These are phyloP conservation scores for Aphidius gifuensis DNA, from an alignment of 1,140 invertebrate species.

Conservation along the genomic window DNA sequence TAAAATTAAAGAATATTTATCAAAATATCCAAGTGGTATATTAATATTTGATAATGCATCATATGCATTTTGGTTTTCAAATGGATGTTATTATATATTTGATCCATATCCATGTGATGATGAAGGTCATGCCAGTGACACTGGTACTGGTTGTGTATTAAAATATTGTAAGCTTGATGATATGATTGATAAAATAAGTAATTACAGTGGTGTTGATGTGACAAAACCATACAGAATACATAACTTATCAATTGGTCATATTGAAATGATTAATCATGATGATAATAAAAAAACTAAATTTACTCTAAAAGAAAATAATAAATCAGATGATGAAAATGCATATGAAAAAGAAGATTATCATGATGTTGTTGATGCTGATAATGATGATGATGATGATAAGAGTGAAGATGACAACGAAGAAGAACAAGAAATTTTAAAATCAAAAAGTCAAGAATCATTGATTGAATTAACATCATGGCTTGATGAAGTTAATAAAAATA, in stretches of 20 bases:
- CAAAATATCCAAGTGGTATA: constrained; percentile 40
- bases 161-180: constrained; percentile 29
- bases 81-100: constrained; percentile 40
- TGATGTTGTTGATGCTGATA: neutral
- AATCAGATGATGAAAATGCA: neutral
- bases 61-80: constrained; percentile 42
- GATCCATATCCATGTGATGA: constrained; percentile 48
- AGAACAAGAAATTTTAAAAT: constrained; percentile 3
- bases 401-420: neutral
- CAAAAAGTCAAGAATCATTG: constrained; percentile 31
- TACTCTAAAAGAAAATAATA: constrained; percentile 16
- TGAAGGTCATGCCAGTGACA: constrained; percentile 26
- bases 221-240: constrained; percentile 39
- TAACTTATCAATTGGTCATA: constrained; percentile 37
- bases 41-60: constrained; percentile 40
- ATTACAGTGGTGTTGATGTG: constrained; percentile 29
- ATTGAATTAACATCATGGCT: constrained; percentile 42
- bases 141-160: constrained; percentile 39
- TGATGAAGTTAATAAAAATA: constrained; percentile 12
- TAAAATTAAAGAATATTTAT: constrained; percentile 31
- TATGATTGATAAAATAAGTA: constrained; percentile 35
- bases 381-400: constrained; percentile 9
- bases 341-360: constrained; percentile 8
- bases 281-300: too few species aligned
- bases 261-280: constrained; percentile 28